phyloP scores from a whole-genome alignment of 2,888 invertebrate genomes.

The Diplazon laetatorius region DNA sequence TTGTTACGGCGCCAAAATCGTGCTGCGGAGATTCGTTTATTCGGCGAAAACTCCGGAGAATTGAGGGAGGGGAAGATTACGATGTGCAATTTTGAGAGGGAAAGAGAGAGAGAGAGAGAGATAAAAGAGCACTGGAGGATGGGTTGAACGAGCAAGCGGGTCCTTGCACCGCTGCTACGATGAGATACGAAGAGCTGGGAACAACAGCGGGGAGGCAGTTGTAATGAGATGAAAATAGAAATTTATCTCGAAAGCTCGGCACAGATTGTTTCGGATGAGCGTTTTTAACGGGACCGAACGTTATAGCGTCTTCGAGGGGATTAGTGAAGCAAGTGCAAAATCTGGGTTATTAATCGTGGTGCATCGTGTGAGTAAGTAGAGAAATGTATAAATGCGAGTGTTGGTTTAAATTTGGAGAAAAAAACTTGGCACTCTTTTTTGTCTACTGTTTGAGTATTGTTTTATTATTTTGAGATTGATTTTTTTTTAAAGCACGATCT shows the following conservation, averaged over 20 bases:
- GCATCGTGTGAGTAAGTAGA: neutral
- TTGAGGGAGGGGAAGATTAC: conserved; percentile 42
- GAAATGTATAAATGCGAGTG: conserved; percentile 1
- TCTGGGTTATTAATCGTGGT: neutral
- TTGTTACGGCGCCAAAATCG: conserved; percentile 1
- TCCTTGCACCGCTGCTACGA: conserved; percentile 19
- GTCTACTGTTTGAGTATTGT: too few relatives aligned
- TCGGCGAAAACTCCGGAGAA: conserved; percentile 42
- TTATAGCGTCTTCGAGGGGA: conserved; percentile 55
- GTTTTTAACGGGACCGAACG: conserved; percentile 55
- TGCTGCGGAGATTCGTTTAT: conserved; percentile 51
- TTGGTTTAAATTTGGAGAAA: too few relatives aligned
- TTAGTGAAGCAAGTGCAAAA: conserved; percentile 29
- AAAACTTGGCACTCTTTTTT: too few relatives aligned
- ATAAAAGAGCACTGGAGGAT: neutral
- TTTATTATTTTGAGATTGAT: too few relatives aligned
- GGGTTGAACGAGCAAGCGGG: too few relatives aligned
- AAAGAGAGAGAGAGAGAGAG: conserved; percentile 30
- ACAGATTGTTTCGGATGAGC: conserved; percentile 45
- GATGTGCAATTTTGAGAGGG: conserved; percentile 55
- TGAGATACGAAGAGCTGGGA: conserved; percentile 54
- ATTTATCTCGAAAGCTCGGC: conserved; percentile 46
- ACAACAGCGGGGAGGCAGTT: conserved; percentile 29
- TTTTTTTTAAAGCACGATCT: too few relatives aligned
- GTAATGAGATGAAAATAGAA: conserved; percentile 65